These are phyloP conservation scores for Delphinus delphis DNA, from an alignment of 2,113 vertebrate genomes.

Conservation along the genomic window DNA sequence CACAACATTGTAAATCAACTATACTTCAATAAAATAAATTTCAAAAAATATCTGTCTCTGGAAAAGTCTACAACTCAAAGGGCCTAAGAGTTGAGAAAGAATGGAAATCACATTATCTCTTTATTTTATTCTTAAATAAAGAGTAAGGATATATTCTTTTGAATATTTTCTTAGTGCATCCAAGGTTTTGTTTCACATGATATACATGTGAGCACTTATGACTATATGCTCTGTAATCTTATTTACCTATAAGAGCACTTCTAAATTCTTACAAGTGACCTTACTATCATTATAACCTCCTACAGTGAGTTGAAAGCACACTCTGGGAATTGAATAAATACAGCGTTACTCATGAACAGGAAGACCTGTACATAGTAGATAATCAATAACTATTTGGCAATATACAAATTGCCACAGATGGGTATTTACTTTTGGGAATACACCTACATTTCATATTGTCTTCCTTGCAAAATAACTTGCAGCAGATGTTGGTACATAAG, in stretches of 20 bases:
- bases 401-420: neutral
- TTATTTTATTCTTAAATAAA: constrained; percentile 21
- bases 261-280: neutral
- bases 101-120: neutral
- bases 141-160: neutral
- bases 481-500: neutral
- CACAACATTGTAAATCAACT: neutral
- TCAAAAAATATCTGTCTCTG: neutral
- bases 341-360: neutral
- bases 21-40: neutral
- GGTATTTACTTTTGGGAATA: neutral
- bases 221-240: neutral
- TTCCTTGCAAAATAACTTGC: constrained; percentile 20
- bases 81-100: neutral
- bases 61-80: neutral
- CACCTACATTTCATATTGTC: neutral
- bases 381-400: neutral
- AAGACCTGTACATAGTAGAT: neutral
- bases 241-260: neutral
- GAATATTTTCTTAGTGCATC: neutral
- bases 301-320: neutral
- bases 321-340: neutral
- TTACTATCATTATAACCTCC: neutral
- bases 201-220: neutral
- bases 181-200: neutral